These are phyloP conservation scores for Troides aeacus DNA, from an alignment of 2,888 invertebrate genomes.

Conservation along the genomic window DNA sequence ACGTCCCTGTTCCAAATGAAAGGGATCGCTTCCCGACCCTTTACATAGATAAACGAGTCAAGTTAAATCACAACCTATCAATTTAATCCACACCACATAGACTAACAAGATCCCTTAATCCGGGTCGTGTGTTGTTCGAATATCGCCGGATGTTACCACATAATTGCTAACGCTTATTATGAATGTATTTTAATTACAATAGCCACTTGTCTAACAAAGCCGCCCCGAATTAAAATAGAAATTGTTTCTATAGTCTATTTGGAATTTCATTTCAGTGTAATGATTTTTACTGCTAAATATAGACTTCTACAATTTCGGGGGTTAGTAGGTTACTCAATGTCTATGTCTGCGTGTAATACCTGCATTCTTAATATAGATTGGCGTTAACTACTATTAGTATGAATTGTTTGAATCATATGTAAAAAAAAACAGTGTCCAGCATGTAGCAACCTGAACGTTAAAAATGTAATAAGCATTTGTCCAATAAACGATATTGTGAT, in stretches of 20 bases:
- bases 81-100: slow-evolving; percentile 67
- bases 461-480: no score
- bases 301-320: no score
- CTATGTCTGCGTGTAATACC: no score
- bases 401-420: no score
- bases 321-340: no score
- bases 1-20: slow-evolving; percentile 69
- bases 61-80: slow-evolving; percentile 67
- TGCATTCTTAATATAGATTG: no score
- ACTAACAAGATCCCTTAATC: slow-evolving; percentile 70
- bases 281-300: no score
- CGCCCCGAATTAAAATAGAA: slow-evolving; percentile 4
- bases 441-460: no score
- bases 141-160: slow-evolving; percentile 68
- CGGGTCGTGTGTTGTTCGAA: slow-evolving; percentile 58
- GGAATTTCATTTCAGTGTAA: not conserved
- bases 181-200: slow-evolving; percentile 33
- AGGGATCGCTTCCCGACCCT: slow-evolving; percentile 70
- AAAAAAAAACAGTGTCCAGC: no score
- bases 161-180: slow-evolving; percentile 59
- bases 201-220: slow-evolving; percentile 16
- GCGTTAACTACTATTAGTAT: no score
- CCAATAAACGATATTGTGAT: no score
- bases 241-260: not conserved
- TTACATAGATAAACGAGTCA: slow-evolving; percentile 72